Evolutionary conservation across 2,113 vertebrate genomes (phyloP), one percentile per base, ranked within the genome.

Genomic region (Gobio gobio): DNA sequence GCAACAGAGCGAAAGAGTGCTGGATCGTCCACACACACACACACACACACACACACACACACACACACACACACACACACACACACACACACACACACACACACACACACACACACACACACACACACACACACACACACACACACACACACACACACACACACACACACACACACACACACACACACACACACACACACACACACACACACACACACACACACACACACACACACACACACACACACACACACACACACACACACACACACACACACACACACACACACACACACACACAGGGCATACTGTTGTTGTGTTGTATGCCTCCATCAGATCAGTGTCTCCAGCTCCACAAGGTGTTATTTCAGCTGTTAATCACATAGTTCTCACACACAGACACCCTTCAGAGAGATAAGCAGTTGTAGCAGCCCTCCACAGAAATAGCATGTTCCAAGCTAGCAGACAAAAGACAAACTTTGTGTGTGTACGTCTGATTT

Each of bases 341-440:
- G 45, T 70, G 63, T 82, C 79, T 82, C 63, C 47, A 72, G 70
- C 79, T 82, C 63, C 47, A 72, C 80, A 83, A 72, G 22, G 80
- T 83, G 81, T 56, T 83, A 83, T 83, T 83, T 83, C 64, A 73
- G 66, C 66, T 83, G 80, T 82, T 82, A 82, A 72, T 58, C 80
- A 82, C 80, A 72, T 82, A 22, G 47, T 70, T 88, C 66, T 83
- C 81, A 45, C 61, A 61, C 63, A 36, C 70, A 76, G 70, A 20
- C 43, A 83, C 79, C 45, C 45, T 56, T 29, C 24, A 61, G 12
- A 59, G 16, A 26, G 77, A 74, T 61, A 75, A 74, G 56, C 66
- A 51, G 49, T 64, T 84, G 78, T 82, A 58, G 47, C 66, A 83
- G 33, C 22, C 51, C 66, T 43, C 22, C 33, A 70, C 81, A 56